A percentile compares a stretch with the other conserved stretches of the same genome.
phyloP scores from a whole-genome alignment of 2,113 vertebrate species.

The Onychostruthus taczanowskii region DNA sequence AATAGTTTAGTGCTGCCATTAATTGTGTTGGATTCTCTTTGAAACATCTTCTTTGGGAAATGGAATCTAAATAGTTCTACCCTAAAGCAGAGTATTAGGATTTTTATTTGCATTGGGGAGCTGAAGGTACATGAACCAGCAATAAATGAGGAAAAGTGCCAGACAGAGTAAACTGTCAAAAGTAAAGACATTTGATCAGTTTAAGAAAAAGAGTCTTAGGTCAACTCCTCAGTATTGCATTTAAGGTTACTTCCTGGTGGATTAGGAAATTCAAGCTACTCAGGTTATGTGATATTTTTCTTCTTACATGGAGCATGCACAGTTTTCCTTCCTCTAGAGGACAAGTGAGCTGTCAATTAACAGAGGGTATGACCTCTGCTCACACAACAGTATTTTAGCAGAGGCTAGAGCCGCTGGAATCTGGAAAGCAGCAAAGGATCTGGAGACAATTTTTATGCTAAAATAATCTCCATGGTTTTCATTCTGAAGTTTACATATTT shows the following conservation, averaged over 20 bases:
- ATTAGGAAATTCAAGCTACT: constrained; percentile 2
- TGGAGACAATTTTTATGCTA: constrained; percentile 2
- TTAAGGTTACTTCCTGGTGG: not conserved
- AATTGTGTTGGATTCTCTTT: not conserved
- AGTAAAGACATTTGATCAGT: not conserved
- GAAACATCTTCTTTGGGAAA: not conserved
- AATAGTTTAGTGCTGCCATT: not conserved
- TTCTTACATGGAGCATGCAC: not conserved
- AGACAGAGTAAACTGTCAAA: not conserved
- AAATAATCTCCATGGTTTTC: not conserved
- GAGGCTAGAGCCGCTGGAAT: not conserved
- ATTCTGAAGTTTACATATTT: not conserved
- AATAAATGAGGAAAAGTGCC: not conserved
- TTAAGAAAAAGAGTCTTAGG: not conserved
- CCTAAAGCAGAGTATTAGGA: not conserved
- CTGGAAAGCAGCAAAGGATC: not conserved
- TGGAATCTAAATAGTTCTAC: not conserved
- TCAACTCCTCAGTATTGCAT: not conserved
- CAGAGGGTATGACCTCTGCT: not conserved
- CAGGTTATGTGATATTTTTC: not conserved
- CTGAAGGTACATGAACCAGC: not conserved
- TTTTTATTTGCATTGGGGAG: not conserved
- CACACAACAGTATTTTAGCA: not conserved
- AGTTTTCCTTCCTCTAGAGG: not conserved
- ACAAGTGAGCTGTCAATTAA: constrained; percentile 1